Conservation (phyloP, 2,797 vertebrate genomes). For the Myioborus melanocephalus region DNA sequence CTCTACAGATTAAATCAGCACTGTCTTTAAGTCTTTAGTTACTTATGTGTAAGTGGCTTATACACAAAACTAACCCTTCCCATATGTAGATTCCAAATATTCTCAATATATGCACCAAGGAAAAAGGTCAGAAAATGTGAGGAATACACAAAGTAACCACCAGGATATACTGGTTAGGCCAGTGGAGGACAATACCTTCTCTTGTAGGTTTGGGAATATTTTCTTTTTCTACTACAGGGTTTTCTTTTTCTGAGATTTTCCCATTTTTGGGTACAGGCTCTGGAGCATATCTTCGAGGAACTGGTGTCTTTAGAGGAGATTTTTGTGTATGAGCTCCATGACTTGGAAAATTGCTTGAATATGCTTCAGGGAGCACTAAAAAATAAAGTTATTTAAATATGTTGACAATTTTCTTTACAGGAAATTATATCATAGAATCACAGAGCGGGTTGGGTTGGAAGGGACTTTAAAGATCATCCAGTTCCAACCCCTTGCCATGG, state of each 20-base stretch:
- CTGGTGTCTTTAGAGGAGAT: conserved; percentile 77
- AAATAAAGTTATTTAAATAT: neutral
- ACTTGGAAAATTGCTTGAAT: conserved; percentile 36
- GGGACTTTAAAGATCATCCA: neutral
- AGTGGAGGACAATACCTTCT: conserved; percentile 31
- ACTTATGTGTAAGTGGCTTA: neutral
- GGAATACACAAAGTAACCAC: neutral
- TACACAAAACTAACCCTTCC: neutral
- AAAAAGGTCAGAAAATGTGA: neutral
- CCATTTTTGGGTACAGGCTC: conserved; percentile 76
- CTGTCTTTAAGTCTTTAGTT: neutral
- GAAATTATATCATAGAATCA: neutral
- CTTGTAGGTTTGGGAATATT: conserved; percentile 22
- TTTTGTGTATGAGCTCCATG: neutral
- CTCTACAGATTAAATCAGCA: neutral
- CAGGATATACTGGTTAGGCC: neutral
- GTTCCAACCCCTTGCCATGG: neutral
- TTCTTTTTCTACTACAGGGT: conserved; percentile 63
- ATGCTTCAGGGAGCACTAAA: neutral
- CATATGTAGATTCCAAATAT: neutral
- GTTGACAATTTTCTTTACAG: neutral
- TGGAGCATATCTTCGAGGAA: conserved; percentile 80
- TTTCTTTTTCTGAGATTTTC: conserved; percentile 52
- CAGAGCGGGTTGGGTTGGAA: neutral
- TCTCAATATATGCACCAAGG: neutral